Percentiles rank a stretch among this genome's conserved stretches.
Evolutionary conservation across 2,113 vertebrate genomes (phyloP).

Genomic region (Neogale vison): DNA sequence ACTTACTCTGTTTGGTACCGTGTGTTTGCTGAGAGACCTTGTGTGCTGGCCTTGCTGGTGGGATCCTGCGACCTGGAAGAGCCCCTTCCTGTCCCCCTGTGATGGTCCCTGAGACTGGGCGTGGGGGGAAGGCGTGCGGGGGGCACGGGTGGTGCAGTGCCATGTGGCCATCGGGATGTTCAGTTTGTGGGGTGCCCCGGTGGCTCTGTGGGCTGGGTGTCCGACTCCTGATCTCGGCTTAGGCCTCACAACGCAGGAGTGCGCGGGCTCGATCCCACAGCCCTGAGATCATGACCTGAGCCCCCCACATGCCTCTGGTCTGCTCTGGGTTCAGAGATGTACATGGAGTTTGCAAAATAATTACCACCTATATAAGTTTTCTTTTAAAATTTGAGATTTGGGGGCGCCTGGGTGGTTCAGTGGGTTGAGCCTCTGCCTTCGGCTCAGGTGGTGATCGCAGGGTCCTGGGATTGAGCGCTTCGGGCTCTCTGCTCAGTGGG

Average conservation of each 20-base stretch:
- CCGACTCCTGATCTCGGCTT: neutral
- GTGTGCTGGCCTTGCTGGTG: neutral
- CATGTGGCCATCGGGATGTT: accelerated
- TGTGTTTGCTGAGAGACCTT: too few relatives aligned
- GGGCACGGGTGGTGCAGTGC: too few relatives aligned
- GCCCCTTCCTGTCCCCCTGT: neutral
- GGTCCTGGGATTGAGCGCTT: too few relatives aligned
- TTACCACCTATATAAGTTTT: neutral
- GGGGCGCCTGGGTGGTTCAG: too few relatives aligned
- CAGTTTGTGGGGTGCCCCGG: neutral
- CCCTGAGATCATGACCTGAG: neutral
- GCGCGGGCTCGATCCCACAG: neutral
- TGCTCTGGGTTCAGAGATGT: neutral
- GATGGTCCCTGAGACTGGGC: neutral
- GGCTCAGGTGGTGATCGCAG: too few relatives aligned
- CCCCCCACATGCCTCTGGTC: neutral
- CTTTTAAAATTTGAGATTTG: neutral
- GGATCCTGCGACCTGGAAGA: neutral
- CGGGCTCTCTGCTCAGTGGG: too few relatives aligned
- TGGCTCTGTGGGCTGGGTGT: neutral
- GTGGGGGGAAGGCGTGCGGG: too few relatives aligned
- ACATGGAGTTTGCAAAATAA: neutral
- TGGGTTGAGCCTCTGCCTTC: too few relatives aligned
- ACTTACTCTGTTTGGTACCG: neutral
- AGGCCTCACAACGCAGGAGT: neutral